Conservation (phyloP, 2,113 vertebrate genomes). For the Callithrix jacchus region DNA sequence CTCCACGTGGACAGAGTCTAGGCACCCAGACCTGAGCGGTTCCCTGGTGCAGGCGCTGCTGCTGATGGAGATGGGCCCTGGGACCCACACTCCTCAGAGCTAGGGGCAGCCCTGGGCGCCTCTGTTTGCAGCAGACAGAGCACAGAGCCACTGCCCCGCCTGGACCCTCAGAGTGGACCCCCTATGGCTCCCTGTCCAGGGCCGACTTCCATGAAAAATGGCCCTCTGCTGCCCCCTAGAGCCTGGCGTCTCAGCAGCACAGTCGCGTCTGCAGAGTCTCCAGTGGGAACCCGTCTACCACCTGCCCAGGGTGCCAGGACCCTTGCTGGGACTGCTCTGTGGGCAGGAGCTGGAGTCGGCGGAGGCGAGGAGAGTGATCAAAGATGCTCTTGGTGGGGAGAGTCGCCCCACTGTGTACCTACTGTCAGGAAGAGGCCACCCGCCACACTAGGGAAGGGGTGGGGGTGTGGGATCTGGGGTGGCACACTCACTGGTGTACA, state of each 20-base stretch:
- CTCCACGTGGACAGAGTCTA: rapidly evolving
- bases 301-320: neutral
- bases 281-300: rapidly evolving
- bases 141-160: neutral
- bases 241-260: neutral
- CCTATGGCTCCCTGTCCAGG: rapidly evolving
- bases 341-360: rapidly evolving
- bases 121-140: neutral
- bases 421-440: no score
- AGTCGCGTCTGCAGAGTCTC: rapidly evolving
- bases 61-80: rapidly evolving
- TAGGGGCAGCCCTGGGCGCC: neutral
- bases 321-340: no score
- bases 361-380: rapidly evolving
- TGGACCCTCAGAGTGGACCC: neutral
- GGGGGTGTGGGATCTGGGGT: rapidly evolving
- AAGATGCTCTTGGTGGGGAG: neutral
- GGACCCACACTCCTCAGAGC: rapidly evolving
- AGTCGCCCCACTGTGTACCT: no score
- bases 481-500: neutral
- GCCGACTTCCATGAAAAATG: conserved; percentile 27
- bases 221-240: conserved; percentile 80
- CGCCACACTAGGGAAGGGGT: neutral
- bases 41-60: neutral
- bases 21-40: rapidly evolving